Evolutionary conservation across 2,797 vertebrate genomes (phyloP).

Genomic region (Enteromius paludinosus): DNA sequence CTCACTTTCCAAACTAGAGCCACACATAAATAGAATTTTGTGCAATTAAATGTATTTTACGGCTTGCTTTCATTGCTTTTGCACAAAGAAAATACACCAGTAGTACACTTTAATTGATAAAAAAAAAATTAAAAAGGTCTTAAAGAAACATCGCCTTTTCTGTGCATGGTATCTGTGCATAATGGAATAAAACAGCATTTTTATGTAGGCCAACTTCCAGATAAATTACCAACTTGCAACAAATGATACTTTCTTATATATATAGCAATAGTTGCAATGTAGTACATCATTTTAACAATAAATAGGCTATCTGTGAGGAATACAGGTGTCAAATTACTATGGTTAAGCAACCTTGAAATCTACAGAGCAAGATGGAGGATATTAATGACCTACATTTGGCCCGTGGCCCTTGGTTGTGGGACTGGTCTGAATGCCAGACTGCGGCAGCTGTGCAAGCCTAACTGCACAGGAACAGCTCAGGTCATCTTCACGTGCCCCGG

Average conservation of each 20-base stretch:
- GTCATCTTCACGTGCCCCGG: slow-evolving; percentile 76
- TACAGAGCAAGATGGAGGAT: not conserved
- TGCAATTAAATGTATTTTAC: not conserved
- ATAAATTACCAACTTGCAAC: not conserved
- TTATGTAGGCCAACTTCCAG: not conserved
- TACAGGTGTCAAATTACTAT: not conserved
- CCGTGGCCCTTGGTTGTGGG: slow-evolving; percentile 44
- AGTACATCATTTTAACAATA: no score
- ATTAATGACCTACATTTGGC: slow-evolving; percentile 28
- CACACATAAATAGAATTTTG: not conserved
- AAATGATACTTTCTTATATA: not conserved
- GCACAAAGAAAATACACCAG: not conserved
- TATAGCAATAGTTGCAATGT: not conserved
- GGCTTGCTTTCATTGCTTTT: not conserved
- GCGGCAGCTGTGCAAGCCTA: slow-evolving; percentile 79
- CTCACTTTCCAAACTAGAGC: not conserved
- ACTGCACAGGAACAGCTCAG: slow-evolving; percentile 69
- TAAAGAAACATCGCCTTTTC: not conserved
- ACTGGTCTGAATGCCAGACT: slow-evolving; percentile 45
- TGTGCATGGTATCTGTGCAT: no score
- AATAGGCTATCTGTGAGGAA: not conserved
- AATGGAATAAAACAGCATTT: not conserved
- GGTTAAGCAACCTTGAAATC: not conserved
- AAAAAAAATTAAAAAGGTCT: not conserved
- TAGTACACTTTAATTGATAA: not conserved